These are phyloP conservation scores for Boulengerochromis microlepis DNA, from an alignment of 2,113 vertebrate genomes.

Conservation along the genomic window DNA sequence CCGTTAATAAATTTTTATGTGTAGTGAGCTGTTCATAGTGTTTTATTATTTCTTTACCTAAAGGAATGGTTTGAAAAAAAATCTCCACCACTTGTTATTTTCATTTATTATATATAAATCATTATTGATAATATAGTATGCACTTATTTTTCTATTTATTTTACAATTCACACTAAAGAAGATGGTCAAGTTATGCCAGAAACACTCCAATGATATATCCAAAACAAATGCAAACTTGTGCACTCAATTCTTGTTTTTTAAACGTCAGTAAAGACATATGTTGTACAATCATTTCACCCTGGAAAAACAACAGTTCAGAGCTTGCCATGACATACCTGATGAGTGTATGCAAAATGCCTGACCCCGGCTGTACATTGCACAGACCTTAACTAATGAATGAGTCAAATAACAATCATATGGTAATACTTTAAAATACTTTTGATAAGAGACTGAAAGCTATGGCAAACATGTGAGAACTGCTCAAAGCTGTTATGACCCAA, in stretches of 20 bases:
- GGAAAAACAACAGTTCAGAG: neutral
- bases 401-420: neutral
- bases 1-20: rapidly evolving
- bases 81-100: neutral
- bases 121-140: neutral
- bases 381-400: neutral
- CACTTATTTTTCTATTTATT: neutral
- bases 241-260: neutral
- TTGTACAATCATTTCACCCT: neutral
- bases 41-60: neutral
- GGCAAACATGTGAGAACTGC: neutral
- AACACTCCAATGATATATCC: neutral
- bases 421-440: neutral
- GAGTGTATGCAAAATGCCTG: neutral
- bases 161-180: neutral
- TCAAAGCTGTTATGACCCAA: neutral
- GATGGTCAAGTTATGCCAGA: neutral
- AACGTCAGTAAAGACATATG: neutral
- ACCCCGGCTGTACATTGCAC: neutral
- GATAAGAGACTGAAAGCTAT: neutral
- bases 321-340: neutral
- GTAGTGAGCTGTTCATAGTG: neutral
- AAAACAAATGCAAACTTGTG: neutral
- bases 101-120: neutral
- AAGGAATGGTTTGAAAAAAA: neutral